phyloP scores from a whole-genome alignment of 2,888 invertebrate genomes.

The Drosophila mimetica region DNA sequence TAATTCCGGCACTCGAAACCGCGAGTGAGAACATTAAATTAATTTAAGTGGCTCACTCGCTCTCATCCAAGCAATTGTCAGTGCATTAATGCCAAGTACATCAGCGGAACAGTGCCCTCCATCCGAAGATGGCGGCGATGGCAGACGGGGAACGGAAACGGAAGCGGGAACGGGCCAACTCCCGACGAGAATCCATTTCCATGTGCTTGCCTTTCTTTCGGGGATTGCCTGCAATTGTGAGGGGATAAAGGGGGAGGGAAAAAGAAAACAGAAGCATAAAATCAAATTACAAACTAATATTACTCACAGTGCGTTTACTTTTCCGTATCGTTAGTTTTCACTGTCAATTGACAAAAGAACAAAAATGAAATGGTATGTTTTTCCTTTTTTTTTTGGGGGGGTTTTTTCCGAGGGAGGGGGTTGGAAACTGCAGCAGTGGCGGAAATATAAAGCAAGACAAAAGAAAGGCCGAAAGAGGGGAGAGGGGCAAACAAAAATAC shows the following conservation, averaged over 20 bases:
- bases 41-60: slow-evolving; percentile 63
- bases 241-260: not conserved
- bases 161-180: slow-evolving; percentile 18
- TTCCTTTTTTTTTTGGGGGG: not conserved
- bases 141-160: slow-evolving; percentile 31
- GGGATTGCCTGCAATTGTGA: slow-evolving; percentile 40
- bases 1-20: slow-evolving; percentile 32
- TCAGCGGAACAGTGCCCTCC: not conserved
- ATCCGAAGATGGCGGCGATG: slow-evolving; percentile 10
- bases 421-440: slow-evolving; percentile 62
- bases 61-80: slow-evolving; percentile 63
- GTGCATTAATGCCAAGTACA: slow-evolving; percentile 65
- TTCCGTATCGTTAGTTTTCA: slow-evolving; percentile 82
- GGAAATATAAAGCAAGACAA: slow-evolving; percentile 68
- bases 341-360: slow-evolving; percentile 78
- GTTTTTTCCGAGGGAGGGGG: slow-evolving; percentile 4
- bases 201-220: not conserved
- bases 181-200: slow-evolving; percentile 14
- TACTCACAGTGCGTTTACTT: slow-evolving; percentile 81
- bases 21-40: slow-evolving; percentile 53
- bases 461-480: slow-evolving; percentile 23
- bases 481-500: slow-evolving; percentile 37
- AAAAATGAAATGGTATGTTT: slow-evolving; percentile 37
- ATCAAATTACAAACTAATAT: slow-evolving; percentile 81
- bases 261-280: slow-evolving; percentile 59